These are phyloP conservation scores for Apodemus sylvaticus DNA, from an alignment of 2,113 vertebrate genomes.

Conservation along the genomic window DNA sequence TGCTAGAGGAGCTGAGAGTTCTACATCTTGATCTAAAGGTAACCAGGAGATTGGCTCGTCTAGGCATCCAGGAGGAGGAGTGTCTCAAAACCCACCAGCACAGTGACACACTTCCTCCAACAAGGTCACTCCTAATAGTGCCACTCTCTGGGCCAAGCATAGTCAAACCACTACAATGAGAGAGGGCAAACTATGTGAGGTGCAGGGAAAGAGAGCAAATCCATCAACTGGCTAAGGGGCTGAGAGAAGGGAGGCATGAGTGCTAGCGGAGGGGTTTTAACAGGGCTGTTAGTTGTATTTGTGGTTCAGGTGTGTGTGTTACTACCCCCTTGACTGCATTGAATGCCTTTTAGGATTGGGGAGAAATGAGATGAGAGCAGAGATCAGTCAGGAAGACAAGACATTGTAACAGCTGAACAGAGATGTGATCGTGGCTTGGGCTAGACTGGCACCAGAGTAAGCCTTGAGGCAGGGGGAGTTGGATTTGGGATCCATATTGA, in stretches of 20 bases:
- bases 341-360: not conserved
- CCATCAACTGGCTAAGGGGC: not conserved
- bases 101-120: too few species aligned
- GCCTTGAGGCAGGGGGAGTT: not conserved
- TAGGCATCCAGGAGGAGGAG: too few species aligned
- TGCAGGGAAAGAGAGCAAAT: not conserved
- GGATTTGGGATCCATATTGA: not conserved
- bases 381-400: not conserved
- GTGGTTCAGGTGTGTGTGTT: too few species aligned
- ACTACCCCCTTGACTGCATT: not conserved
- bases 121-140: too few species aligned
- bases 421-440: not conserved
- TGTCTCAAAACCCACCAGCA: too few species aligned
- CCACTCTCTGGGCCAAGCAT: too few species aligned
- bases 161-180: too few species aligned
- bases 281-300: not conserved
- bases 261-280: not conserved
- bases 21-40: too few species aligned
- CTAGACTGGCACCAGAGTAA: not conserved
- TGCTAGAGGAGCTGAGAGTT: too few species aligned
- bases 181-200: not conserved
- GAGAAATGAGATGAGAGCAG: not conserved
- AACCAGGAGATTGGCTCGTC: too few species aligned
- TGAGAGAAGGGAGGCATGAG: not conserved
- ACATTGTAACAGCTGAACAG: not conserved